Base-by-base conservation (phyloP, 1,140 invertebrate species). In the Galendromus occidentalis region DNA sequence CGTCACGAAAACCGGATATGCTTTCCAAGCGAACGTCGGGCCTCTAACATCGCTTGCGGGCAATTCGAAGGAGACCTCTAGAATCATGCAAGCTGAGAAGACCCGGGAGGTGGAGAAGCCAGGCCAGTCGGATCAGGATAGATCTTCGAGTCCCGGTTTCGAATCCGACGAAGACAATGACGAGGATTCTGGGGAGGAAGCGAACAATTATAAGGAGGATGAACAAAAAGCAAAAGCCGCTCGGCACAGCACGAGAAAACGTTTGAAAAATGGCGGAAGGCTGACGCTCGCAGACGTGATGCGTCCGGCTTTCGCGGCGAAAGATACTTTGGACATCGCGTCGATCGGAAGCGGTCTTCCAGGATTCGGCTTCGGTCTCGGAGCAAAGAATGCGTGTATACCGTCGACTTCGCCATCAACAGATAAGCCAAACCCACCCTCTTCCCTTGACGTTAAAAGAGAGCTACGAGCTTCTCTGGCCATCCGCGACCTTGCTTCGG, bases 81-180 rank as follows among this genome's bases (percentile, higher is more conserved):
- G n/a, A n/a, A n/a, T n/a, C n/a, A n/a, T n/a, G 9, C 33, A 39
- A 39, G 33, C 33, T 6, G 33, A 39, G 33, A 9, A 39, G 4
- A 39, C 9, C 9, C 33, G 33, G 4, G 12, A 14, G 2, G 17
- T 9, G 14, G 29, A 73, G 55, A 74, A 73, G 18, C 72, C 72
- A 39, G 66, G 68, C 51, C 65, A 65, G 5, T 68, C 67, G 25
- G 79, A 80, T 6, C 87, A 87, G 9, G 91, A 97, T 74, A 78
- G 90, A 33, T 94, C 90, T 0, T 93, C 89, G 71, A 93, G 89
- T 73, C 91, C 91, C 0, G 89, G 87, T 0, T 95, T 95, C 75
- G 91, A 95, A 69, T 95, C 91, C 0, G 92, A 96, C 75, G 91
- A 95, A 55, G 80, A 89, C 67, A 87, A 85, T 65, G 65, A 70